A percentile compares a stretch with the other conserved stretches of the same genome.
These are phyloP conservation scores for Podiceps cristatus DNA, from an alignment of 2,113 vertebrate genomes.

Conservation along the genomic window DNA sequence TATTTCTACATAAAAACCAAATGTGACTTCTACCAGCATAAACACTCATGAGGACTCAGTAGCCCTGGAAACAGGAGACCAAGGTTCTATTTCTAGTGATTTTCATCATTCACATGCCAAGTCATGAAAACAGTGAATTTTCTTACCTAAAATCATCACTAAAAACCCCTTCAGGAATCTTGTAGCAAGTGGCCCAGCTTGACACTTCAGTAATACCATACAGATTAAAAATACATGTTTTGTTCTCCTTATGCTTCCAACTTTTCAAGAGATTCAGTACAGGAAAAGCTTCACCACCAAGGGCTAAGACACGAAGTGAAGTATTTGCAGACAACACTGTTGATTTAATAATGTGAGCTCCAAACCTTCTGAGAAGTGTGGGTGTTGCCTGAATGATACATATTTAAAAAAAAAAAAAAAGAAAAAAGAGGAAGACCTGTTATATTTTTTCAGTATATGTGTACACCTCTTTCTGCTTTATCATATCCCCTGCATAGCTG, in stretches of 20 bases:
- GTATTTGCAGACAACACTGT: constrained; percentile 82
- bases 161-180: constrained; percentile 81
- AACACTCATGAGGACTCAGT: background rate
- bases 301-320: constrained; percentile 87
- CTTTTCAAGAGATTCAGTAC: constrained; percentile 76
- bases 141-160: constrained; percentile 67
- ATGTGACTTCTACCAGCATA: background rate
- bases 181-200: constrained; percentile 91
- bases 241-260: constrained; percentile 89
- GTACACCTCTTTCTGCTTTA: background rate
- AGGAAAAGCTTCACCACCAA: constrained; percentile 93
- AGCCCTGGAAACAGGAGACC: background rate
- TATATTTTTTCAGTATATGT: background rate
- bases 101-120: background rate
- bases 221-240: constrained; percentile 89
- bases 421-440: background rate
- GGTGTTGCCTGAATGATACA: constrained; percentile 86
- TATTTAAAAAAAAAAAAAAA: background rate
- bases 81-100: background rate
- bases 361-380: constrained; percentile 88
- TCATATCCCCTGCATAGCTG: background rate
- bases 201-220: constrained; percentile 97
- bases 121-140: background rate
- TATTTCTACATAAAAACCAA: background rate
- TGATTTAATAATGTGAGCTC: constrained; percentile 77